These are phyloP conservation scores for Fukomys damarensis DNA, from an alignment of 2,113 vertebrate species.

Conservation along the genomic window DNA sequence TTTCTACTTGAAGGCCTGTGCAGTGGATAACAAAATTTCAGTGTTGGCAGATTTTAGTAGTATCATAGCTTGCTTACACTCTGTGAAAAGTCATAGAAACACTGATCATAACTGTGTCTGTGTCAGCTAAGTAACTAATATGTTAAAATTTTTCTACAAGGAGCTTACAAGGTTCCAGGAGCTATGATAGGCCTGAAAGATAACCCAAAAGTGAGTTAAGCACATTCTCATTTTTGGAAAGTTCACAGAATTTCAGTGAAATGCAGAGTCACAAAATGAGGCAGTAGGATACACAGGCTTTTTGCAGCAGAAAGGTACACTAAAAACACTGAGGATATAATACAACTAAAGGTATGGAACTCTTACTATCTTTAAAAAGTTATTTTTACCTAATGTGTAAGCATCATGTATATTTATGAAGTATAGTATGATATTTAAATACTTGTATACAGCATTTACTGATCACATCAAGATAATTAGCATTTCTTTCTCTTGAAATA, in stretches of 20 bases:
- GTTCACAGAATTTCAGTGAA: neutral
- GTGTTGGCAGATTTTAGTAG: neutral
- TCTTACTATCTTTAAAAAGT: neutral
- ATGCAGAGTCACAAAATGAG: neutral
- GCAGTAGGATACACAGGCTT: neutral
- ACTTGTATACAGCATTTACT: neutral
- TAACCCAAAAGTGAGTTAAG: neutral
- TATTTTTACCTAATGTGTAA: neutral
- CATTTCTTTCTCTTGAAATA: neutral
- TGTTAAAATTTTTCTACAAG: constrained; percentile 3
- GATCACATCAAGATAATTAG: neutral
- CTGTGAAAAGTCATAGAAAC: neutral
- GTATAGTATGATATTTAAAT: neutral
- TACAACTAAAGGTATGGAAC: neutral
- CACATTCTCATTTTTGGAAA: neutral
- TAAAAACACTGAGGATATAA: neutral
- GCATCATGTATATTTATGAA: neutral
- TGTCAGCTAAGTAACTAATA: neutral
- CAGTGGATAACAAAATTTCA: neutral
- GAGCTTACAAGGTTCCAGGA: neutral
- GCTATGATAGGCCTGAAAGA: neutral
- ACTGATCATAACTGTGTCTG: neutral
- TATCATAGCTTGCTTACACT: neutral
- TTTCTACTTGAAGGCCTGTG: neutral
- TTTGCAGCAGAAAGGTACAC: neutral